Evolutionary conservation across 2,113 vertebrate species (phyloP).

Genomic region (Spermophilus dauricus): DNA sequence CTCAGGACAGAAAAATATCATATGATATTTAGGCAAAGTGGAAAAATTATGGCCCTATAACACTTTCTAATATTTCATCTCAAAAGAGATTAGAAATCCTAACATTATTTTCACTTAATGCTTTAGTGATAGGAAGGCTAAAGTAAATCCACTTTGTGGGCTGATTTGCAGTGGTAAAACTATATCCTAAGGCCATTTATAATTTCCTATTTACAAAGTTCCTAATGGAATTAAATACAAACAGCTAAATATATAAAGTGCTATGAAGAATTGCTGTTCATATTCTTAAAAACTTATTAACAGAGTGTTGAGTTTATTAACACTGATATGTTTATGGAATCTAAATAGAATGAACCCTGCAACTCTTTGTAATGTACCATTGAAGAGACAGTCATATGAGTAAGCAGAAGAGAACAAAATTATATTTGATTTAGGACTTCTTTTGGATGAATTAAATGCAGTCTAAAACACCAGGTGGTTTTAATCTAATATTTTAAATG

Average conservation of each 20-base stretch:
- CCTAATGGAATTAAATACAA: not conserved
- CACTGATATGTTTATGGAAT: not conserved
- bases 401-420: not conserved
- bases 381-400: not conserved
- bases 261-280: not conserved
- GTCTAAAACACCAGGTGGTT: not conserved
- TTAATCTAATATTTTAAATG: not conserved
- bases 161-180: not conserved
- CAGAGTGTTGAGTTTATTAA: not conserved
- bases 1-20: not conserved
- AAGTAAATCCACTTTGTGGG: not conserved
- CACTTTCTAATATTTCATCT: not conserved
- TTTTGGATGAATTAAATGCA: not conserved
- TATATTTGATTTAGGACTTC: not conserved
- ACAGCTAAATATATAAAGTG: not conserved
- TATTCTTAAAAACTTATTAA: not conserved
- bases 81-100: conserved; percentile 3
- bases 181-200: not conserved
- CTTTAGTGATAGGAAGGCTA: not conserved
- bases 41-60: not conserved
- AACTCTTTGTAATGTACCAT: not conserved
- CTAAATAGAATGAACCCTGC: not conserved
- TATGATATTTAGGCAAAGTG: not conserved
- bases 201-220: not conserved
- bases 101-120: not conserved